These are phyloP conservation scores for Charaxes varanes DNA, from an alignment of 1,140 invertebrate genomes.

Conservation along the genomic window DNA sequence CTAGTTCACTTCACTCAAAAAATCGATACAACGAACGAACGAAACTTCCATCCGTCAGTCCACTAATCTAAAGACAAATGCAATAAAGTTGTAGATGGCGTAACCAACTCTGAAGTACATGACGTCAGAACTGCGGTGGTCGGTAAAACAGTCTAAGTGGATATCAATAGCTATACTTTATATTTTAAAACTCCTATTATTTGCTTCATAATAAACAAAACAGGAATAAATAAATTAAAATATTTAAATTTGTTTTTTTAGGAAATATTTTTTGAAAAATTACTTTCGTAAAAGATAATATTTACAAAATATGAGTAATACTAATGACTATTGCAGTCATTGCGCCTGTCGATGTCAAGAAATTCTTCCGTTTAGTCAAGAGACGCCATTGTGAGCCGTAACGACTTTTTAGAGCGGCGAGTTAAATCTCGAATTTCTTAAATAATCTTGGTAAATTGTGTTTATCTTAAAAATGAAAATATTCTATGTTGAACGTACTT, in stretches of 20 bases:
- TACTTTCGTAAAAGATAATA: too few relatives aligned
- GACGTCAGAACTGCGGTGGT: slow-evolving; percentile 27
- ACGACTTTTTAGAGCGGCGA: slow-evolving; percentile 78
- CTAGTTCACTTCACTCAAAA: slow-evolving; percentile 82
- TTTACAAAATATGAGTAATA: too few relatives aligned
- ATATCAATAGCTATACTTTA: slow-evolving; percentile 13
- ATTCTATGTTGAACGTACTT: slow-evolving; percentile 40
- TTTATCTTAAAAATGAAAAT: slow-evolving; percentile 68
- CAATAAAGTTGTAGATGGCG: slow-evolving; percentile 69
- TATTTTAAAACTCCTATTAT: slow-evolving; percentile 8
- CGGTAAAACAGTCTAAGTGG: slow-evolving; percentile 22
- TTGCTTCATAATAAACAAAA: background rate
- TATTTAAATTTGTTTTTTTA: too few relatives aligned
- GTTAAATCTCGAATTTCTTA: slow-evolving; percentile 80
- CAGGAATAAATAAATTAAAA: background rate
- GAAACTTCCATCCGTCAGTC: slow-evolving; percentile 75
- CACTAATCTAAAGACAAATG: slow-evolving; percentile 42
- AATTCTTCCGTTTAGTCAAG: slow-evolving; percentile 67
- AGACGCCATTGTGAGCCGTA: slow-evolving; percentile 88
- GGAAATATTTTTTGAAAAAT: too few relatives aligned
- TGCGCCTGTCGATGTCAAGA: slow-evolving; percentile 52
- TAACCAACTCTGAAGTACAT: slow-evolving; percentile 31
- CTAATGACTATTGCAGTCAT: slow-evolving; percentile 37
- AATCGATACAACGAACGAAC: slow-evolving; percentile 83
- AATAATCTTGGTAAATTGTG: slow-evolving; percentile 78